phyloP scores from a whole-genome alignment of 2,113 vertebrate species.

The Baryphthengus martii region DNA sequence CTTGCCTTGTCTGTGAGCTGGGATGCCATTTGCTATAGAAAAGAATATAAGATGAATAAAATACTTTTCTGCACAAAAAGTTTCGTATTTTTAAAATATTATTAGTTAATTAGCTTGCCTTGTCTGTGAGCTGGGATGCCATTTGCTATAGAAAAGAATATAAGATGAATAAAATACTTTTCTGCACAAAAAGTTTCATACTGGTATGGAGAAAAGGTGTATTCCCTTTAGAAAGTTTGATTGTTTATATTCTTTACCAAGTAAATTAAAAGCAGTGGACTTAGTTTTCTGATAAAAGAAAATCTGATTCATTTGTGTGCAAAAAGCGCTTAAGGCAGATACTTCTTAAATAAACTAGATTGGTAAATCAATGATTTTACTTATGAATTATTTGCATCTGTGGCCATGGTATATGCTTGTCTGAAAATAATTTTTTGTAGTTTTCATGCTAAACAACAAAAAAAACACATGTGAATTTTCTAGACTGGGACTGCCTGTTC shows the following conservation, averaged over 20 bases:
- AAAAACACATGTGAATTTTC: neutral
- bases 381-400: neutral
- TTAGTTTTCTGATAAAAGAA: conserved; percentile 15
- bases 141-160: neutral
- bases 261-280: neutral
- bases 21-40: neutral
- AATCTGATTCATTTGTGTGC: neutral
- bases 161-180: neutral
- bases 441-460: neutral
- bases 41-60: neutral
- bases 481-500: neutral
- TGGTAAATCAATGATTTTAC: neutral
- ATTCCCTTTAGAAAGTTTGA: neutral
- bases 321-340: neutral
- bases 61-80: neutral
- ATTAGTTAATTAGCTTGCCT: neutral
- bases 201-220: neutral
- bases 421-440: neutral
- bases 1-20: neutral
- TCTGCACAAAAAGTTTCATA: neutral
- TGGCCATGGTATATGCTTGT: neutral
- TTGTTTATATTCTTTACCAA: neutral
- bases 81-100: too few relatives aligned
- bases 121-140: neutral
- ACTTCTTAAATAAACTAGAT: neutral